phyloP scores from a whole-genome alignment of 2,797 vertebrate species.

The Halcyon chelicuti region DNA sequence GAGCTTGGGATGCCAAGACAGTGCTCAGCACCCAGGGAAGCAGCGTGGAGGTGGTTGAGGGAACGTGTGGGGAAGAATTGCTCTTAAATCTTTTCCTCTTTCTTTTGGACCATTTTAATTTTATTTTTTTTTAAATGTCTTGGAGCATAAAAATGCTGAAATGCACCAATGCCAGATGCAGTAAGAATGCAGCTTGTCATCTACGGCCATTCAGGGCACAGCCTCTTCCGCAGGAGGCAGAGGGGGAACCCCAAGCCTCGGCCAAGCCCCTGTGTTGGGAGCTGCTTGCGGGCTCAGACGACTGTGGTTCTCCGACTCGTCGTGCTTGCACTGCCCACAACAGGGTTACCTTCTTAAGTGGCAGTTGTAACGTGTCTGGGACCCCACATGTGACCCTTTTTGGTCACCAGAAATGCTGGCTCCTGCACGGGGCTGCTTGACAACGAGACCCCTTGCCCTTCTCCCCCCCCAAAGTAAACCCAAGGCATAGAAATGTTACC shows the following conservation, averaged over 20 bases:
- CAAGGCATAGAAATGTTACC: too few relatives aligned
- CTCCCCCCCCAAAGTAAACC: too few relatives aligned
- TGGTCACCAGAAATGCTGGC: not conserved
- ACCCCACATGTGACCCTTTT: not conserved
- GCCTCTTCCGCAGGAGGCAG: not conserved
- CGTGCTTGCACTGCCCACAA: not conserved
- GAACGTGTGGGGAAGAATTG: fast-evolving
- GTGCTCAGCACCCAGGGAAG: not conserved
- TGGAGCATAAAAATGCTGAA: not conserved
- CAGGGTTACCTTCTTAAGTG: not conserved
- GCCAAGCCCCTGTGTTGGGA: too few relatives aligned
- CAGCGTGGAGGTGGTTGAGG: not conserved
- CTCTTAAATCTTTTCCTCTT: too few relatives aligned
- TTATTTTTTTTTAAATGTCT: not conserved
- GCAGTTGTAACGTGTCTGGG: not conserved
- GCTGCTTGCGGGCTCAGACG: too few relatives aligned
- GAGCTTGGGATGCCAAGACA: fast-evolving
- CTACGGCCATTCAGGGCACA: fast-evolving
- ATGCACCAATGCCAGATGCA: not conserved
- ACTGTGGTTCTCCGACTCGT: not conserved
- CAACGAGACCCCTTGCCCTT: too few relatives aligned
- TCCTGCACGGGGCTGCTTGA: too few relatives aligned
- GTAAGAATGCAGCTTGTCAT: too few relatives aligned
- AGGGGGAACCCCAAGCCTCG: not conserved
- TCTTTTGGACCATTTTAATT: not conserved